Evolutionary conservation across 2,888 invertebrate genomes (phyloP).

Genomic region (Noctua pronuba): DNA sequence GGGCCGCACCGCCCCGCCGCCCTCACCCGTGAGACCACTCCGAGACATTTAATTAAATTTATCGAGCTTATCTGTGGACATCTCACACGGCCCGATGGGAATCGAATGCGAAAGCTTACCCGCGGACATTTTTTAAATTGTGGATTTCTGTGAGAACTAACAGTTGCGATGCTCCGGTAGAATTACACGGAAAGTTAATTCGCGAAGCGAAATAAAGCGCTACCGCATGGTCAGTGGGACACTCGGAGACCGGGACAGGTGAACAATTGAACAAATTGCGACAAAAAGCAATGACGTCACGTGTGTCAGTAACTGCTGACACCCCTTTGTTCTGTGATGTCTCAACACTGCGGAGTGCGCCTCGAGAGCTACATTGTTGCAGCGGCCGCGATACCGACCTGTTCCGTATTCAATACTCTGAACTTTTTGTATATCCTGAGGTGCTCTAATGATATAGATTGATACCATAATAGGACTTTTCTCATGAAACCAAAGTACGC

Average conservation of each 20-base stretch:
- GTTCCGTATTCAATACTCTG: neutral
- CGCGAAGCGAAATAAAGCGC: constrained; percentile 70
- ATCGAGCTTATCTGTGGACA: constrained; percentile 86
- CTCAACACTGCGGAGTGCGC: constrained; percentile 11
- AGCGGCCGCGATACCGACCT: neutral
- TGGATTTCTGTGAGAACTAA: constrained; percentile 80
- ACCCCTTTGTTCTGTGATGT: constrained; percentile 40
- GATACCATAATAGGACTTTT: neutral
- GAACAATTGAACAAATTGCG: constrained; percentile 77
- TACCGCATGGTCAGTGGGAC: constrained; percentile 43
- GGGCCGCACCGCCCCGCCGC: constrained; percentile 54
- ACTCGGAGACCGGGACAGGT: constrained; percentile 66
- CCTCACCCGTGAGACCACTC: constrained; percentile 69
- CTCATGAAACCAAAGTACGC: neutral
- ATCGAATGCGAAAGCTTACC: constrained; percentile 79
- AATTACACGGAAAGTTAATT: constrained; percentile 71
- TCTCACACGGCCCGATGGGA: constrained; percentile 83
- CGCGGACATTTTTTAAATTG: constrained; percentile 82
- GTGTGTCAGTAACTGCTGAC: constrained; percentile 61
- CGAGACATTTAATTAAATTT: constrained; percentile 88
- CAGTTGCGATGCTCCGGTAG: constrained; percentile 65
- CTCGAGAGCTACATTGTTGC: neutral
- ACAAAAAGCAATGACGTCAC: constrained; percentile 76
- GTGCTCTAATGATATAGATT: neutral
- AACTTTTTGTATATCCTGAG: neutral